Base-by-base conservation (phyloP, 2,888 invertebrate species). In the Plemyria rubiginata region DNA sequence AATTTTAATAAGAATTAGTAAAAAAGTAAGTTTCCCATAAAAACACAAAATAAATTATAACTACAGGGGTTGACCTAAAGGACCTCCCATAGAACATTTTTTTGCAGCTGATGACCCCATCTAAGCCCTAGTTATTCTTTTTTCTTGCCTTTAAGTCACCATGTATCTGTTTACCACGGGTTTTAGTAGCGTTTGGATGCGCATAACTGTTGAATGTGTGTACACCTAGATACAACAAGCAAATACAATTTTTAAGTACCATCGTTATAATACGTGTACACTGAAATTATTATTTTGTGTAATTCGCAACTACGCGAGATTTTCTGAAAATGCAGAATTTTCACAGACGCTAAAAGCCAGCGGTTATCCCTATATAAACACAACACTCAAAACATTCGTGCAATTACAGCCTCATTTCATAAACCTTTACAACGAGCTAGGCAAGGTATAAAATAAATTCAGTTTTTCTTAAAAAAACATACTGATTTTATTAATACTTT, bases 321-420 rank as follows among this genome's bases (percentile, higher is more conserved):
- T 77, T 71, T 62, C 59, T 64, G 66, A 65, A 45, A 15, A 8
- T 53, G 45, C 66, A 67, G 45, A 66, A 67, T 66, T 70, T 67
- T 43, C 66, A 70, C 70, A 74, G 75, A 43, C 8, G 1, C 6
- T 15, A 15, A 15, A 8, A 43, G 36, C 36, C 36, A 11, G 11
- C 11, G 36, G 11, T 11, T 1, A 38, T 38, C 11, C 11, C 36
- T 11, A 38, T 11, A 38, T 11, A 9, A 11, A 38, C 8, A 38
- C 32, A 32, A 32, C 4, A 38, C 11, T 0, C 9, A 38, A 38
- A 38, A 38, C 9, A 11, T 3, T 9, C 0, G 11, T 38, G 36
- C 9, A 38, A 38, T 11, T 38, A 38, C 5, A 38, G 4, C 36
- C 11, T 38, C 8, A 0, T 38, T 38, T 38, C 22, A 22, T 22